Percentiles rank a stretch among this genome's conserved stretches.
Conservation (phyloP, 1,140 invertebrate genomes). For the Drosophila eugracilis region DNA sequence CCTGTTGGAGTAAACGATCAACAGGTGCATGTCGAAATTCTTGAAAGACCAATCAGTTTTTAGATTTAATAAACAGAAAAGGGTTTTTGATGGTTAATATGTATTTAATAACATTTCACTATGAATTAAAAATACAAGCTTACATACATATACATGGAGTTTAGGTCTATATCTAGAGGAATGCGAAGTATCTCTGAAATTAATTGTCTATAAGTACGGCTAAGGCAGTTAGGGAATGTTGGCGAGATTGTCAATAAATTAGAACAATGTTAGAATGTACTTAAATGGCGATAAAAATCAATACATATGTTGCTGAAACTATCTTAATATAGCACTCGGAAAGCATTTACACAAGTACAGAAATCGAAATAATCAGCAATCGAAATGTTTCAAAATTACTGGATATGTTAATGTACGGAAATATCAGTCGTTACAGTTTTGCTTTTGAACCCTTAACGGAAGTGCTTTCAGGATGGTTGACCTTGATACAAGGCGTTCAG, state of each 20-base stretch:
- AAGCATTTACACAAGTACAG: slow-evolving; percentile 52
- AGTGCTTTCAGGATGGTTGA: slow-evolving; percentile 68
- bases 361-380: neutral
- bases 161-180: neutral
- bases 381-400: neutral
- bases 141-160: slow-evolving; percentile 13
- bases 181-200: slow-evolving; percentile 23
- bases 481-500: slow-evolving; percentile 84
- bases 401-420: slow-evolving; percentile 5
- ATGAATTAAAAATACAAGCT: slow-evolving; percentile 27
- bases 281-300: slow-evolving; percentile 77
- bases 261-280: slow-evolving; percentile 55
- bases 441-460: slow-evolving; percentile 18
- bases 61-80: neutral
- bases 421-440: slow-evolving; percentile 57
- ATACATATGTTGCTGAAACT: slow-evolving; percentile 42
- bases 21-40: too few relatives aligned
- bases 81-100: slow-evolving; percentile 11
- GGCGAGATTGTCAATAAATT: slow-evolving; percentile 49
- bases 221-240: slow-evolving; percentile 39
- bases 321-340: slow-evolving; percentile 77
- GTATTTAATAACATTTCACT: slow-evolving; percentile 49
- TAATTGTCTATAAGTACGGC: slow-evolving; percentile 31
- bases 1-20: too few relatives aligned
- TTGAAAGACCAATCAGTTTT: too few relatives aligned